Conservation (phyloP, 2,888 invertebrate species). For the Coecobrya sp. region DNA sequence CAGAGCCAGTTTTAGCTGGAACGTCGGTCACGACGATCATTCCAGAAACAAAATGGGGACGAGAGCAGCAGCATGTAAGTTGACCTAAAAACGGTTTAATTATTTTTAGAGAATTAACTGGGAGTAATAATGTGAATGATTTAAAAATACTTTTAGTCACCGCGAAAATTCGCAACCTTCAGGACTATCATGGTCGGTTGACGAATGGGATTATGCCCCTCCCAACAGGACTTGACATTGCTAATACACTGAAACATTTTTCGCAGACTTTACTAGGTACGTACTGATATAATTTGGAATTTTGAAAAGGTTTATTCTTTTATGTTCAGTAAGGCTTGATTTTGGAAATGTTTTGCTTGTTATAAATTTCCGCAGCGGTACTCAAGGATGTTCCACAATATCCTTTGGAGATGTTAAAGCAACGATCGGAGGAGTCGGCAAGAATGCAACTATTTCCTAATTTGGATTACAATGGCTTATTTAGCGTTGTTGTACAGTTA, state of each 20-base stretch:
- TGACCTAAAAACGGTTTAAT: constrained; percentile 61
- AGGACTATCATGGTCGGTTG: constrained; percentile 98
- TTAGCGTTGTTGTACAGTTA: constrained; percentile 95
- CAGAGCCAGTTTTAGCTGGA: constrained; percentile 71
- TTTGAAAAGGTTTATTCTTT: too few relatives aligned
- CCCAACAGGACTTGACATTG: constrained; percentile 98
- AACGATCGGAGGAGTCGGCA: constrained; percentile 94
- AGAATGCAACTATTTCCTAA: constrained; percentile 98
- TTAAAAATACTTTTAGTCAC: constrained; percentile 92
- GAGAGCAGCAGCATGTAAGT: constrained; percentile 97
- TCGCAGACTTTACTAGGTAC: constrained; percentile 98
- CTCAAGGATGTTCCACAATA: constrained; percentile 98
- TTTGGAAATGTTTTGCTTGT: background rate
- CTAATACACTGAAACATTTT: constrained; percentile 99
- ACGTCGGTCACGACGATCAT: constrained; percentile 54
- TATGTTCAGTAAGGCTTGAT: too few relatives aligned
- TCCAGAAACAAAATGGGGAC: constrained; percentile 93
- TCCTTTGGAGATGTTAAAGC: constrained; percentile 96
- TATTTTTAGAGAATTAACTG: background rate
- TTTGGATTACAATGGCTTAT: constrained; percentile 98
- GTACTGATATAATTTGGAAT: too few relatives aligned
- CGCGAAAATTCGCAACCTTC: constrained; percentile 98
- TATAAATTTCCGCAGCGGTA: constrained; percentile 91
- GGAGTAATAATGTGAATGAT: background rate
- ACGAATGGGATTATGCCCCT: constrained; percentile 96